A percentile compares a stretch with the other conserved stretches of the same genome.
Evolutionary conservation across 2,113 vertebrate genomes (phyloP).

Genomic region (Tachycineta bicolor): DNA sequence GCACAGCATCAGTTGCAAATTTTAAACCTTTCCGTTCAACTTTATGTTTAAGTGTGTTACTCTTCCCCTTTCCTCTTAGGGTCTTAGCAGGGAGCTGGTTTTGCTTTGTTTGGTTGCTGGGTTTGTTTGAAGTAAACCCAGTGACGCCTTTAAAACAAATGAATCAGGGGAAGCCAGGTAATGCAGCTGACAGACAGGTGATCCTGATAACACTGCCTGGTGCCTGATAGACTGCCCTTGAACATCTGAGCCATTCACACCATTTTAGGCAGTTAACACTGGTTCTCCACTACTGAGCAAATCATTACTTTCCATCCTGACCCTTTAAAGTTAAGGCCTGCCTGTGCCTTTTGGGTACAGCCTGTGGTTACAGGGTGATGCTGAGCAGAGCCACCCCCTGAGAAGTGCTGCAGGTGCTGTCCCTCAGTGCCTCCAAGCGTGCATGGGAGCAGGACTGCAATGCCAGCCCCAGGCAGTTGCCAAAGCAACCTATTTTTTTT

Average conservation of each 20-base stretch:
- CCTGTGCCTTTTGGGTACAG: conserved; percentile 4
- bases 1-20: conserved; percentile 47
- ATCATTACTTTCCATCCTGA: conserved; percentile 41
- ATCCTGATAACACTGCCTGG: conserved; percentile 61
- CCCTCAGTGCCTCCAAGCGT: neutral
- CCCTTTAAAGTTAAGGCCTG: conserved; percentile 49
- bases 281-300: conserved; percentile 29
- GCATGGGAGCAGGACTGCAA: neutral
- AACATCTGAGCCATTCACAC: conserved; percentile 62
- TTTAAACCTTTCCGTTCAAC: conserved; percentile 53
- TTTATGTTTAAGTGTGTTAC: conserved; percentile 54
- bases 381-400: conserved; percentile 27
- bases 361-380: conserved; percentile 24
- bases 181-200: conserved; percentile 55
- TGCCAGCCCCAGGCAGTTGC: conserved; percentile 26
- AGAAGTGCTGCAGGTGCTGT: neutral
- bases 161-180: conserved; percentile 11
- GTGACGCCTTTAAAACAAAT: conserved; percentile 1
- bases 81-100: neutral
- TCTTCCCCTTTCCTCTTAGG: conserved; percentile 10
- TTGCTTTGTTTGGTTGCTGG: conserved; percentile 9
- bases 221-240: conserved; percentile 59
- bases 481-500: neutral
- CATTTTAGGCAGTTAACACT: conserved; percentile 35
- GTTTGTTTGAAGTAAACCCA: conserved; percentile 52